phyloP scores from a whole-genome alignment of 2,888 invertebrate genomes.

The Zootermopsis nevadensis region DNA sequence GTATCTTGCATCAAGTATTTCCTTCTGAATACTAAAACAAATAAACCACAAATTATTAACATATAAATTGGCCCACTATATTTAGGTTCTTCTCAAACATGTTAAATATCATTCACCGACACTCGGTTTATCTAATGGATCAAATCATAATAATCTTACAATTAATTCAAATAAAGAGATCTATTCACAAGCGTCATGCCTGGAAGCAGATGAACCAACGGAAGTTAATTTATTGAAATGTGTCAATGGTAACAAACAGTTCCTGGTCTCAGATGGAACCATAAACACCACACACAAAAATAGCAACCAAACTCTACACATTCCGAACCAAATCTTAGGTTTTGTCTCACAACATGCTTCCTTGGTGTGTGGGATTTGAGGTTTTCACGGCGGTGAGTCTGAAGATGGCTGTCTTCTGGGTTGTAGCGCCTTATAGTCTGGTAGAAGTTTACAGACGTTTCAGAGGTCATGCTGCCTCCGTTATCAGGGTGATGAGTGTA shows the following conservation, averaged over 20 bases:
- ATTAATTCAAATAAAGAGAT: too few relatives aligned
- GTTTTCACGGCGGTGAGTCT: too few relatives aligned
- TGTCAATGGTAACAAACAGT: neutral
- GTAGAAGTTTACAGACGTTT: too few relatives aligned
- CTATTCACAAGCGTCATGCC: neutral
- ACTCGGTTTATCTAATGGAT: neutral
- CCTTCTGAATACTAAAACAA: too few relatives aligned
- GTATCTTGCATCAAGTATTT: too few relatives aligned
- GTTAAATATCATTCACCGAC: neutral
- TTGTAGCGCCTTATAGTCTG: too few relatives aligned
- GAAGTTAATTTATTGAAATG: neutral
- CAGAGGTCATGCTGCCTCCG: too few relatives aligned
- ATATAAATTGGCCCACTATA: too few relatives aligned
- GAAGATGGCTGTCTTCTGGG: too few relatives aligned
- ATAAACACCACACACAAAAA: neutral
- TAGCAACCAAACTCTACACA: neutral
- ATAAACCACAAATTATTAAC: too few relatives aligned
- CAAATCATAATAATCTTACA: neutral
- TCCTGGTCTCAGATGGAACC: conserved; percentile 24
- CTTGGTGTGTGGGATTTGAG: neutral
- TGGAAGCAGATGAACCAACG: neutral
- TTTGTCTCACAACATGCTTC: neutral
- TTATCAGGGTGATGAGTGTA: too few relatives aligned
- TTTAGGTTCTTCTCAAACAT: too few relatives aligned
- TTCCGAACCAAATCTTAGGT: neutral